A percentile compares a stretch with the other conserved stretches of the same genome.
Conservation (phyloP, 2,113 vertebrate species). For the Zingel zingel region DNA sequence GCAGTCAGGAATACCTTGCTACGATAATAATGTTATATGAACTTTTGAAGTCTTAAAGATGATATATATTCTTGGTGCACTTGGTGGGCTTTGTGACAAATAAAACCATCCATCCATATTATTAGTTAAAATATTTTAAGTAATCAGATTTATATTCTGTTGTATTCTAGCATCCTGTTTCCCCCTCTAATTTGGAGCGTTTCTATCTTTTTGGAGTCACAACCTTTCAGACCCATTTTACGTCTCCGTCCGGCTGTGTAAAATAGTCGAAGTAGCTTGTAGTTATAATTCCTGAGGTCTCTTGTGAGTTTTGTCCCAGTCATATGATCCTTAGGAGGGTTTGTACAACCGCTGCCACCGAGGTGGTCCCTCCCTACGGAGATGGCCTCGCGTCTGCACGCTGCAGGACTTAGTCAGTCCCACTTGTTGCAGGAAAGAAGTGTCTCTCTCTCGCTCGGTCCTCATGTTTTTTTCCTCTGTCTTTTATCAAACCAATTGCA, state of each 20-base stretch:
- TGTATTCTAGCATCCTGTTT: not conserved
- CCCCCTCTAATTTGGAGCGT: not conserved
- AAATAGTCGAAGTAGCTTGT: slow-evolving; percentile 33
- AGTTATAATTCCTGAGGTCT: slow-evolving; percentile 65
- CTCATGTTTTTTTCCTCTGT: not conserved
- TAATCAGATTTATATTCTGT: not conserved
- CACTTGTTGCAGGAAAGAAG: not conserved
- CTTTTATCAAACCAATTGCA: not conserved
- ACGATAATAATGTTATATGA: too few species aligned
- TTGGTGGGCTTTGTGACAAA: not conserved
- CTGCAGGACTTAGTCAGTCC: not conserved
- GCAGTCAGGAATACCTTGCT: too few species aligned
- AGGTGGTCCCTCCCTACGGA: slow-evolving; percentile 44
- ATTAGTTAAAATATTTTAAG: not conserved
- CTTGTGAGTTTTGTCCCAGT: slow-evolving; percentile 48
- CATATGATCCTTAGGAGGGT: slow-evolving; percentile 49
- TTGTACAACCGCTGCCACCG: slow-evolving; percentile 42
- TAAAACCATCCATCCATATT: not conserved
- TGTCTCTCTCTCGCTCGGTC: not conserved
- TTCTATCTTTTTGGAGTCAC: not conserved
- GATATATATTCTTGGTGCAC: not conserved
- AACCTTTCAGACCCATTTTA: not conserved
- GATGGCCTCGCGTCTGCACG: not conserved
- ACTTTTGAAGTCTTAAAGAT: not conserved
- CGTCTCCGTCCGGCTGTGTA: slow-evolving; percentile 24